Conservation (phyloP, 2,113 vertebrate species). For the Malurus cyaneus region DNA sequence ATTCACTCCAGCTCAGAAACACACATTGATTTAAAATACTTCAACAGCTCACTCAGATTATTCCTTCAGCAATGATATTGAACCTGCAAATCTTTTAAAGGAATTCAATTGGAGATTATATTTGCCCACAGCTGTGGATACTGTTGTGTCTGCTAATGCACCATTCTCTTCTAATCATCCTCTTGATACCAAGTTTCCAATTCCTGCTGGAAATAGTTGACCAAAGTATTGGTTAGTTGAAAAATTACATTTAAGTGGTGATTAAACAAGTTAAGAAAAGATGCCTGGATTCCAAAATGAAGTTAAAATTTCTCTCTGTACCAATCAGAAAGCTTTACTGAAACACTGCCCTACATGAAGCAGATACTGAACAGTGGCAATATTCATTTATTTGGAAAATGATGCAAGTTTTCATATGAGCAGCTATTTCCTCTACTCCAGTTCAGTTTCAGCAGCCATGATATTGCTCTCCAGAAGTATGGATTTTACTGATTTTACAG, state of each 20-base stretch:
- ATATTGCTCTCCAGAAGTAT: background rate
- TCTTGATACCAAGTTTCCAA: background rate
- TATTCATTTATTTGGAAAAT: background rate
- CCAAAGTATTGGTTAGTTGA: background rate
- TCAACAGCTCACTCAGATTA: background rate
- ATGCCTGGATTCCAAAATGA: background rate
- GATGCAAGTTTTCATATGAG: background rate
- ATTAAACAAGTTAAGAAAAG: background rate
- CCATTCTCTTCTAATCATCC: background rate
- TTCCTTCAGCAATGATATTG: background rate
- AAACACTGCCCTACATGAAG: background rate
- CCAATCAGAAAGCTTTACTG: background rate
- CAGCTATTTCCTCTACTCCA: background rate
- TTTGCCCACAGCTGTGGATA: background rate
- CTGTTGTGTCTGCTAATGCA: background rate
- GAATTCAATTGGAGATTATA: background rate
- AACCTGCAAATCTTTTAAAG: background rate
- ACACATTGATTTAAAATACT: background rate
- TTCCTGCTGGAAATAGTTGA: background rate
- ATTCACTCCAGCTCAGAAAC: background rate
- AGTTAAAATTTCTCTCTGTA: background rate
- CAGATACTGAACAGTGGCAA: background rate
- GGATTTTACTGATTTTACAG: background rate
- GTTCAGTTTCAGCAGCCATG: background rate
- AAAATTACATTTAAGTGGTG: background rate